Evolutionary conservation across 2,113 vertebrate species (phyloP).

Genomic region (Azemiops feae): DNA sequence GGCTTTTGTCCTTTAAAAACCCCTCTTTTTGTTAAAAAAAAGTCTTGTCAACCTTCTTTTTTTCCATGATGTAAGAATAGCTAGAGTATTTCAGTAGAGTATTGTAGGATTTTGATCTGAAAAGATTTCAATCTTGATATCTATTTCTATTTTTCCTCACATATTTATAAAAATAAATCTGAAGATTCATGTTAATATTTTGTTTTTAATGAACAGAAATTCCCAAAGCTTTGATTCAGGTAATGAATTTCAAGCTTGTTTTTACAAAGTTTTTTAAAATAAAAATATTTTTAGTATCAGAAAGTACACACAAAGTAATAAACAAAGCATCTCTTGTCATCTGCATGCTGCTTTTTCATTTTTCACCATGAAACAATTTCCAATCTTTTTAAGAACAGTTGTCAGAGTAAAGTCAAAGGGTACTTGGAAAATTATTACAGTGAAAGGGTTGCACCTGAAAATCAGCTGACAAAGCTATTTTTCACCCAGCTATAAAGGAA

Average conservation of each 20-base stretch:
- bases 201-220: not conserved
- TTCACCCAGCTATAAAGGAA: not conserved
- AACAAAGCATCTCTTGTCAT: not conserved
- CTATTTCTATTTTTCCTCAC: not conserved
- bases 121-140: not conserved
- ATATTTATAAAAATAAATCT: not conserved
- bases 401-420: not conserved
- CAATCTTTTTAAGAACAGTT: not conserved
- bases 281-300: not conserved
- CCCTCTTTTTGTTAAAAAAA: not conserved
- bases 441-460: not conserved
- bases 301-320: not conserved
- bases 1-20: not conserved
- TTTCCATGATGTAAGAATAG: not conserved
- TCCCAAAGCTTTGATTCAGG: not conserved
- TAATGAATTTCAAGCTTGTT: not conserved
- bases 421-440: not conserved
- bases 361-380: not conserved
- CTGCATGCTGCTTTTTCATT: not conserved
- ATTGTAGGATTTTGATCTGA: not conserved
- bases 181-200: not conserved
- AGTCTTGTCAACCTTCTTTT: not conserved
- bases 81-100: not conserved
- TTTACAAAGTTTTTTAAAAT: not conserved
- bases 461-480: not conserved